Base-by-base conservation (phyloP, 2,888 invertebrate genomes). In the Cinara cedri region DNA sequence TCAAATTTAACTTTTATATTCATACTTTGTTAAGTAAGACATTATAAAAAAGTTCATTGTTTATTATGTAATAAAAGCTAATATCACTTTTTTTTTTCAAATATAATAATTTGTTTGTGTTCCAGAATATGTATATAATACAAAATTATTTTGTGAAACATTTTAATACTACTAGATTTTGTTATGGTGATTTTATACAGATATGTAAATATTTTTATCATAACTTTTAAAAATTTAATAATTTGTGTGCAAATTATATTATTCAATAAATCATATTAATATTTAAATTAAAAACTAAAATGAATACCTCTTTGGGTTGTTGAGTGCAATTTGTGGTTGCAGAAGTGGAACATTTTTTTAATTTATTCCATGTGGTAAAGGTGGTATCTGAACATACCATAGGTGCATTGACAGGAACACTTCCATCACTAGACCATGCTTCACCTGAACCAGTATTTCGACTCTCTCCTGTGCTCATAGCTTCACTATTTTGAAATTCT, bases 301-400 rank as follows among this genome's bases (percentile, higher is more conserved):
- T 26, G 0, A 21, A 42, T 70, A 78, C 78, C 34, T 62, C 78
- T 70, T 78, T 78, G 70, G 4, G 34, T 70, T 60, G 60, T 70
- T 68, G 66, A 21, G 68, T 60, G 10, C 68, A 60, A 51, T 78
- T 83, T 74, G 82, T 83, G 68, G 81, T 83, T 80, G 83, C 83
- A 68, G 82, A 82, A 44, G 83, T 83, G 24, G 46, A 62, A 70
- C 78, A 78, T 44, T 78, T 78, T 70, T 83, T 92, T 84, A 94
- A 88, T 86, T 94, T 94, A 87, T 94, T 93, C 93, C 94, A 94
- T 63, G 95, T 94, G 83, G 94, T 95, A 87, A 93, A 92, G 83
- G 93, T 93, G 84, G 93, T 92, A 86, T 95, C 95, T 81, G 95
- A 95, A 85, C 92, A 92, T 82, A 93, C 93, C 94, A 95, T 94